A percentile compares a stretch with the other conserved stretches of the same genome.
These are phyloP conservation scores for Torymus texanus DNA, from an alignment of 2,888 invertebrate species.

Conservation along the genomic window DNA sequence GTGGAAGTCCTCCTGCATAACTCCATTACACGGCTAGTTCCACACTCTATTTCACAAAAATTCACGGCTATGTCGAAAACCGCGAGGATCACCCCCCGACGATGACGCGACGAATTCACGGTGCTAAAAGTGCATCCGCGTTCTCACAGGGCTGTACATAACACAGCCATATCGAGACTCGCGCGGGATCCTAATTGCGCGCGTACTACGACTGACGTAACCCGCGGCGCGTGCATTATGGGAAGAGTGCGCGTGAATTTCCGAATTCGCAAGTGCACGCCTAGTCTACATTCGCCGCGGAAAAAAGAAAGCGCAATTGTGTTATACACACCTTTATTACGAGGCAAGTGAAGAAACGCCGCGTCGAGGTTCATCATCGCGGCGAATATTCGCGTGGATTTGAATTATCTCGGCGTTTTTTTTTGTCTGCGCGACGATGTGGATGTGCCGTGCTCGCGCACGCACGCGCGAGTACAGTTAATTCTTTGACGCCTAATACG, in stretches of 20 bases:
- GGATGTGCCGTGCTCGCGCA: background rate
- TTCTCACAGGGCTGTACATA: too few relatives aligned
- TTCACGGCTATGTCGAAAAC: too few relatives aligned
- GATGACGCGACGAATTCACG: conserved; percentile 23
- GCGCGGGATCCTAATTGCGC: conserved; percentile 32
- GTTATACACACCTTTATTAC: conserved; percentile 16
- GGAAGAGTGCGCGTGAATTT: conserved; percentile 24
- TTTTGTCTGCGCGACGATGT: background rate
- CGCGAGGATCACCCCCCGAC: too few relatives aligned
- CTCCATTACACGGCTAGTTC: too few relatives aligned
- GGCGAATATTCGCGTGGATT: background rate
- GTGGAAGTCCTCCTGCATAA: too few relatives aligned
- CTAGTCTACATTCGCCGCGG: background rate
- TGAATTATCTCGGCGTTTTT: background rate
- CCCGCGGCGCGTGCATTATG: conserved; percentile 4
- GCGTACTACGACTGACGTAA: conserved; percentile 24
- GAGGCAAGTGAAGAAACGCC: background rate
- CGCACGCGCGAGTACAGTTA: conserved; percentile 16
- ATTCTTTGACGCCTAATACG: conserved; percentile 17
- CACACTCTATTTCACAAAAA: too few relatives aligned
- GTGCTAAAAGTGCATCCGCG: background rate
- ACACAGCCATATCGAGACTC: too few relatives aligned
- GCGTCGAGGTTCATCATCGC: too few relatives aligned
- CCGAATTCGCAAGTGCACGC: conserved; percentile 33
- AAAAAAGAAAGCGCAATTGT: conserved; percentile 32